These are phyloP conservation scores for Sinodicranocentrus sp. DNA, from an alignment of 2,888 invertebrate species.

Conservation along the genomic window DNA sequence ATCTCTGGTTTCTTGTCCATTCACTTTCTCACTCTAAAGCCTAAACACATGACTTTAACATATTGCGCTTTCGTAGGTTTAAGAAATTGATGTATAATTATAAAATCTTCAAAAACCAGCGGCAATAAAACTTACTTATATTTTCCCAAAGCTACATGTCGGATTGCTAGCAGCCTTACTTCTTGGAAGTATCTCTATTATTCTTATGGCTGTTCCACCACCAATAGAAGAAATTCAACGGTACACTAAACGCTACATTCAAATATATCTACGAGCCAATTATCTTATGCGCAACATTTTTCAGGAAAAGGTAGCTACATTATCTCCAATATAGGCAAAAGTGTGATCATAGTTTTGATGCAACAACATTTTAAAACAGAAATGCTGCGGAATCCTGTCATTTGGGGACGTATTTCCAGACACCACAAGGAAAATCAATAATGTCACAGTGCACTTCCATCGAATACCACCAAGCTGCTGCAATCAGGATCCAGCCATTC, in stretches of 20 bases:
- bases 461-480: conserved; percentile 46
- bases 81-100: conserved; percentile 8
- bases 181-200: not conserved
- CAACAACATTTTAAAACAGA: conserved; percentile 13
- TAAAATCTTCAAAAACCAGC: too few species aligned
- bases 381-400: conserved; percentile 58
- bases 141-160: conserved; percentile 30
- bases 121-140: too few species aligned
- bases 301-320: conserved; percentile 36
- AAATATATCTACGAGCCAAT: conserved; percentile 20
- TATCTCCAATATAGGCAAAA: too few species aligned
- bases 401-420: conserved; percentile 32
- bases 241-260: conserved; percentile 16
- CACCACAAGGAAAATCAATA: not conserved
- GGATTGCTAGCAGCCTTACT: not conserved
- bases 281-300: conserved; percentile 16
- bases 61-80: conserved; percentile 44
- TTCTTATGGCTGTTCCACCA: not conserved
- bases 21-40: conserved; percentile 55
- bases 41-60: conserved; percentile 7
- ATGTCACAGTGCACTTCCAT: not conserved
- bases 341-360: not conserved
- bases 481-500: too few species aligned
- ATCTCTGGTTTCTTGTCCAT: conserved; percentile 42
- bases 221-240: not conserved